phyloP scores from a whole-genome alignment of 2,113 vertebrate genomes.

The Typhlomys cinereus region DNA sequence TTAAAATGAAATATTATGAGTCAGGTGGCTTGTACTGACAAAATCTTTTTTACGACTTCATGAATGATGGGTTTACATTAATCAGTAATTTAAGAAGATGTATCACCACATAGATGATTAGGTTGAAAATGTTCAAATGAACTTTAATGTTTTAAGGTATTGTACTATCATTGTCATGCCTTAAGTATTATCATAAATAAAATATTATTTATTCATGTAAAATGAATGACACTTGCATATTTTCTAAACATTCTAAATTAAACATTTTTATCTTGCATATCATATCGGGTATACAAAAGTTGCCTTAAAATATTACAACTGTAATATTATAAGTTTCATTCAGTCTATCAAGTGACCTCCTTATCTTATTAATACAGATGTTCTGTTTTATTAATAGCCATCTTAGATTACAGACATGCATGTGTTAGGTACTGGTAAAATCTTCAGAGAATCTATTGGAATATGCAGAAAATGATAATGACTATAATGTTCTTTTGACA shows the following conservation, averaged over 20 bases:
- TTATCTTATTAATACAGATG: background rate
- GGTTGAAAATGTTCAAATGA: background rate
- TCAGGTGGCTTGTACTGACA: background rate
- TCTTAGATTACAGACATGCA: background rate
- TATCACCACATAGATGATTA: background rate
- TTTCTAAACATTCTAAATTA: background rate
- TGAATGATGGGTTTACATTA: background rate
- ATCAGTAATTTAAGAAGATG: background rate
- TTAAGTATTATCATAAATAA: background rate
- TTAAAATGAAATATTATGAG: background rate
- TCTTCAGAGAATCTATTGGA: slow-evolving; percentile 47
- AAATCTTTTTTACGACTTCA: background rate
- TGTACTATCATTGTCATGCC: background rate
- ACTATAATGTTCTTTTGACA: slow-evolving; percentile 67
- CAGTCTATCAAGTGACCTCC: background rate
- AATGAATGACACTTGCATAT: background rate
- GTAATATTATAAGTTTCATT: background rate
- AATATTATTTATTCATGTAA: background rate
- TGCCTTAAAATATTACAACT: background rate
- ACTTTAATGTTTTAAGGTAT: slow-evolving; percentile 4
- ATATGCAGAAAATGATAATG: slow-evolving; percentile 46
- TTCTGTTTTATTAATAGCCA: slow-evolving; percentile 34
- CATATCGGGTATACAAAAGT: background rate
- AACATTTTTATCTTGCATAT: background rate
- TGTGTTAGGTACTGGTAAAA: slow-evolving; percentile 7